phyloP scores from a whole-genome alignment of 2,113 vertebrate species.

The Calidris pugnax region DNA sequence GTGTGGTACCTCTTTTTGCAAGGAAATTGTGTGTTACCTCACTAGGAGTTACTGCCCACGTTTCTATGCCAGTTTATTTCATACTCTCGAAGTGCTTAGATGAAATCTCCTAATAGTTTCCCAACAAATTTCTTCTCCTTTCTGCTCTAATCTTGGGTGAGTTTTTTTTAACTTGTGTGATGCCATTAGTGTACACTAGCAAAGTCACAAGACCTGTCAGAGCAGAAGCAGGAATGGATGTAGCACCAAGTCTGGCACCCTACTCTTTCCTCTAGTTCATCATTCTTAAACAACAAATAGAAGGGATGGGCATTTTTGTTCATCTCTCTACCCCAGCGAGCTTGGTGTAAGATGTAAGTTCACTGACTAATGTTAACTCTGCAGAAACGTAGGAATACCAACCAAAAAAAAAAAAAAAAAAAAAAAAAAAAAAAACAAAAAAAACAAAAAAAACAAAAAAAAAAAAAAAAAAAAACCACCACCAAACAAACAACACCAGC shows the following conservation, averaged over 20 bases:
- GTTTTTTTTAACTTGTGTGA: not conserved
- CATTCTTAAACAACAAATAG: not conserved
- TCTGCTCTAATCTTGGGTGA: not conserved
- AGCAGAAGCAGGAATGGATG: not conserved
- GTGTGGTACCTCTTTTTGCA: not conserved
- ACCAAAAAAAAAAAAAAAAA: too few relatives aligned
- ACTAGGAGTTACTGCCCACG: not conserved
- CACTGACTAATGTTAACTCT: not conserved
- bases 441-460: too few relatives aligned
- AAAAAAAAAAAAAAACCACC: too few relatives aligned
- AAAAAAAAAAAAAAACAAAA: too few relatives aligned
- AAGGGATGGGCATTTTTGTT: not conserved
- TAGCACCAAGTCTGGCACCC: not conserved
- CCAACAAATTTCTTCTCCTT: not conserved
- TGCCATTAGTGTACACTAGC: rapidly evolving
- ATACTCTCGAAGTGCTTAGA: not conserved
- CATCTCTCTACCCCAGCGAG: not conserved
- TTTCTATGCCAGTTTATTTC: not conserved
- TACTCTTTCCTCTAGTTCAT: not conserved
- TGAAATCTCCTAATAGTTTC: not conserved
- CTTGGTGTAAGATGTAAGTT: not conserved
- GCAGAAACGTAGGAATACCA: not conserved
- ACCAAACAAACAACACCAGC: too few relatives aligned
- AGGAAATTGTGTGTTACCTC: not conserved
- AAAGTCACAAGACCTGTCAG: not conserved